A percentile compares a stretch with the other conserved stretches of the same genome.
These are phyloP conservation scores for Operophtera brumata DNA, from an alignment of 2,888 invertebrate genomes.

Conservation along the genomic window DNA sequence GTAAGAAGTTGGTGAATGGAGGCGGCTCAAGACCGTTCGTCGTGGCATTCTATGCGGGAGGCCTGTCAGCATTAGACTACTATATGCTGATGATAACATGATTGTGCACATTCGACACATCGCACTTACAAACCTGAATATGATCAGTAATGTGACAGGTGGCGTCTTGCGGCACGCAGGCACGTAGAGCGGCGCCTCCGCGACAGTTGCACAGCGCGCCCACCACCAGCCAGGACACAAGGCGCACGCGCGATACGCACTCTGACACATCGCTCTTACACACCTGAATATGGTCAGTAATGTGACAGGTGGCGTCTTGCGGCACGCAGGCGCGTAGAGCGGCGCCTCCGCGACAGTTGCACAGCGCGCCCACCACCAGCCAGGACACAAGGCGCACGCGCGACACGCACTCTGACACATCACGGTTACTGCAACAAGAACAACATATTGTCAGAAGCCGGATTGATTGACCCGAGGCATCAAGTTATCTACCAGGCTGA, in stretches of 20 bases:
- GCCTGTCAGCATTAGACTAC: too few species aligned
- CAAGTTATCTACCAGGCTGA: too few species aligned
- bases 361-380: conserved; percentile 97
- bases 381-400: conserved; percentile 97
- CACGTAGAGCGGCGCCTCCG: conserved; percentile 82
- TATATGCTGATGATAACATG: too few species aligned
- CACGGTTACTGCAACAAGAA: conserved; percentile 84
- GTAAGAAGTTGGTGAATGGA: too few species aligned
- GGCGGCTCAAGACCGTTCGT: too few species aligned
- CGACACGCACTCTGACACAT: conserved; percentile 96
- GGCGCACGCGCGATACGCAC: conserved; percentile 95
- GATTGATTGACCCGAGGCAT: too few species aligned
- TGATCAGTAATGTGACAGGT: conserved; percentile 98
- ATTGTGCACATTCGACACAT: conserved; percentile 95
- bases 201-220: conserved; percentile 94
- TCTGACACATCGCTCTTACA: conserved; percentile 91
- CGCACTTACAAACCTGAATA: conserved; percentile 91
- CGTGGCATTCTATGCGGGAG: too few species aligned
- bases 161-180: conserved; percentile 97
- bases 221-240: conserved; percentile 96
- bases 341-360: conserved; percentile 82
- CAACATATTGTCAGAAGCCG: too few species aligned
- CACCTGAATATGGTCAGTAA: conserved; percentile 97
- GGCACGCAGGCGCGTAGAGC: conserved; percentile 94
- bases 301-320: conserved; percentile 96